These are phyloP conservation scores for Luffia ferchaultella DNA, from an alignment of 2,888 invertebrate species.

Conservation along the genomic window DNA sequence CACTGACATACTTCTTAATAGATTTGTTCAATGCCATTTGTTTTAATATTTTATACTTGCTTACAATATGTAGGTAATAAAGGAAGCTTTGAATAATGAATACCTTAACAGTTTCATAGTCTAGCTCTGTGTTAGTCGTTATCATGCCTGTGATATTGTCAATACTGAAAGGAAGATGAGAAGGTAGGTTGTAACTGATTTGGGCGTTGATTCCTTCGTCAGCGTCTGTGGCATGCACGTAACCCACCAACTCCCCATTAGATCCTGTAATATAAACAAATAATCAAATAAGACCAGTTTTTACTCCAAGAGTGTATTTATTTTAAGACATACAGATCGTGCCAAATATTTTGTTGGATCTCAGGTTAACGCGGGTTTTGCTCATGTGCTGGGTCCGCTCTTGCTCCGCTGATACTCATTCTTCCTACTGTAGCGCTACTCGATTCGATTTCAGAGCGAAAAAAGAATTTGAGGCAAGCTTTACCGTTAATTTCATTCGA, in stretches of 20 bases:
- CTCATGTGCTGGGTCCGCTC: too few species aligned
- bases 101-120: conserved; percentile 84
- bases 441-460: too few species aligned
- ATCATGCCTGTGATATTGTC: conserved; percentile 84
- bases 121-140: conserved; percentile 75
- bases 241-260: conserved; percentile 71
- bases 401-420: too few species aligned
- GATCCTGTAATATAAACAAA: conserved; percentile 29
- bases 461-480: too few species aligned
- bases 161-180: conserved; percentile 80
- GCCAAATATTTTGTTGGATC: too few species aligned
- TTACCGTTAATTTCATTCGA: too few species aligned
- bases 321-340: background rate
- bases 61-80: background rate
- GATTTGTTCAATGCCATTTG: background rate
- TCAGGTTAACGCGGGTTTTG: too few species aligned
- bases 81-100: conserved; percentile 14
- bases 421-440: too few species aligned
- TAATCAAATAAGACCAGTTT: background rate
- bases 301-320: background rate
- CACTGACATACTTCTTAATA: background rate
- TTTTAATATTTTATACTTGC: background rate
- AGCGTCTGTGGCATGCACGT: conserved; percentile 84
- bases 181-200: conserved; percentile 81
- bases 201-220: conserved; percentile 87